Base-by-base conservation (phyloP, 2,888 invertebrate species). In the Idaea dimidiata region DNA sequence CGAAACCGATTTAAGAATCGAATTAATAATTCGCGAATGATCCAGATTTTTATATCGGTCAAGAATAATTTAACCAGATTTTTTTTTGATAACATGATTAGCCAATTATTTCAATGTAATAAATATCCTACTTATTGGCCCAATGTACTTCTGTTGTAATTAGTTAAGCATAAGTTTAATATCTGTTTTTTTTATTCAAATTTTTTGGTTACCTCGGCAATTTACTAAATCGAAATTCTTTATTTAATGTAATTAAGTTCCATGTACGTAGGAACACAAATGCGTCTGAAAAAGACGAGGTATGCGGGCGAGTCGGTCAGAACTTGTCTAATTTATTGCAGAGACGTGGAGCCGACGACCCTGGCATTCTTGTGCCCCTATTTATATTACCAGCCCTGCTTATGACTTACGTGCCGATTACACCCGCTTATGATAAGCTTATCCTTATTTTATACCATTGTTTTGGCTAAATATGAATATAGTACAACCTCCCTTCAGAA, bases 261-360 rank as follows among this genome's bases (percentile, higher is more conserved):
- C 14, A 33, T 14, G 43, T 43, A 69, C n/a, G n/a, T n/a, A n/a
- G n/a, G n/a, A n/a, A n/a, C n/a, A n/a, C 74, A 72, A 78, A 71
- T 72, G 73, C 74, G 71, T 73, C 66, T 63, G 63, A 69, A 72
- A 73, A 68, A 69, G 70, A 66, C 73, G 80, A 78, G 71, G 75
- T 73, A 79, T 75, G 77, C 64, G 32, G 43, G 54, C 59, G 10
- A 66, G 66, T 68, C 70, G 70, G 70, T 65, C 63, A 60, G 72
- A 75, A 75, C 74, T 79, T 76, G 62, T 70, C 65, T 73, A 76
- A 80, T 78, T 78, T 76, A 78, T 77, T 68, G 74, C 57, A 54
- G 43, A 57, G 61, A 75, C 78, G 80, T 78, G 79, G 70, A 65
- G 62, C 63, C 56, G 64, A 55, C 56, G 59, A 62, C 55, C 62